These are phyloP conservation scores for Eupithecia subumbrata DNA, from an alignment of 2,888 invertebrate genomes.

Conservation along the genomic window DNA sequence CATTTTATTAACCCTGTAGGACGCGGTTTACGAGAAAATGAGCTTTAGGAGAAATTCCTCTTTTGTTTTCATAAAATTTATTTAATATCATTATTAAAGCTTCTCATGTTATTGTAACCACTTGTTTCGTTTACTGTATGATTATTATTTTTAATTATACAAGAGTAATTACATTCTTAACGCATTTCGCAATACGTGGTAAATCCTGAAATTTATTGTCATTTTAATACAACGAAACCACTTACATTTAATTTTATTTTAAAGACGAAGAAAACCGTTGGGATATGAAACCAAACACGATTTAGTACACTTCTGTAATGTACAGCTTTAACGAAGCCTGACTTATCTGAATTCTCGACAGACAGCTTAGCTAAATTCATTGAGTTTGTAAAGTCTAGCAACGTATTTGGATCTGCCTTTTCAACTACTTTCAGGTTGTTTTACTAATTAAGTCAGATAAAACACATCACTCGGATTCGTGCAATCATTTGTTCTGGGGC, in stretches of 20 bases:
- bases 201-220: too few relatives aligned
- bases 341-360: conserved; percentile 1
- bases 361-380: background rate
- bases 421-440: too few relatives aligned
- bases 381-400: background rate
- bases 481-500: too few relatives aligned
- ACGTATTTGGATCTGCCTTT: too few relatives aligned
- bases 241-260: background rate
- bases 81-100: background rate
- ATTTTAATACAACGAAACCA: too few relatives aligned
- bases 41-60: too few relatives aligned
- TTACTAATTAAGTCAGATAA: too few relatives aligned
- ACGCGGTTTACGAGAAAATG: too few relatives aligned
- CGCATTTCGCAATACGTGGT: too few relatives aligned
- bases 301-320: conserved; percentile 17
- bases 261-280: background rate
- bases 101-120: background rate
- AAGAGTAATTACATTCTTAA: background rate
- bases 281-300: background rate
- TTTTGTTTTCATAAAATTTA: background rate
- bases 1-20: background rate
- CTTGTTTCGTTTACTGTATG: background rate
- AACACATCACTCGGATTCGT: too few relatives aligned
- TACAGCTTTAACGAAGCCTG: conserved; percentile 8
- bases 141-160: background rate